Evolutionary conservation across 2,113 vertebrate species (phyloP), one percentile per base, ranked within the genome.

Genomic region (Ramphastos sulfuratus): DNA sequence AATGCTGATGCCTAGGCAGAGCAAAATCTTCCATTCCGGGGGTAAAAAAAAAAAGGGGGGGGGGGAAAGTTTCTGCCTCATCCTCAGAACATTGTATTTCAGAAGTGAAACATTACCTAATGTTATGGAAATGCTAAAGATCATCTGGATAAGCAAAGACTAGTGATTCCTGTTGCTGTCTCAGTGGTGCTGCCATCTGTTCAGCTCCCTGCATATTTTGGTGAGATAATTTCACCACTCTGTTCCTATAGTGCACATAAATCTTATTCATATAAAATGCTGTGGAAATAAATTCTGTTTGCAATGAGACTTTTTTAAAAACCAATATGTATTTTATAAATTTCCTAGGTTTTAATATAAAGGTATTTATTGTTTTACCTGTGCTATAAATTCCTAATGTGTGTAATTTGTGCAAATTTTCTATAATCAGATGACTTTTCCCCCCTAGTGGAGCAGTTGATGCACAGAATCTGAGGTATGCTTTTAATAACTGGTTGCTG

Each of bases 111-210:
- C 18, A 72, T 64, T 93, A 87, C 77, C 54, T 89, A 56, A 67
- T 66, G 28, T 82, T 91, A 65, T 31, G 44, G 79, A 87, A 91
- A 76, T 56, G 16, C 54, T 94, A 82, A 94, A 79, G 65, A 82
- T 91, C 60, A 73, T 84, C 55, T 83, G 15, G 35, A 28, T 61
- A 88, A 90, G 58, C 0, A 0, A 83, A 37, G 55, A 65, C 64
- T 61, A 65, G 90, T 0, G 1, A 78, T 93, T 89, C 48, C 69
- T 81, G 31, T 73, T 82, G 91, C 23, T 82, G 2, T 60, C n/a
- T 73, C 65, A 60, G 44, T 48, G 58, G 72, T 85, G 54, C 76
- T 92, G 76, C 96, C 93, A 90, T 96, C 91, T 96, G 95, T 92
- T 95, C 67, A 69, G 50, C 37, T 90, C 69, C 48, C 60, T 85